Base-by-base conservation (phyloP, 2,113 vertebrate genomes). In the Labeo catla region DNA sequence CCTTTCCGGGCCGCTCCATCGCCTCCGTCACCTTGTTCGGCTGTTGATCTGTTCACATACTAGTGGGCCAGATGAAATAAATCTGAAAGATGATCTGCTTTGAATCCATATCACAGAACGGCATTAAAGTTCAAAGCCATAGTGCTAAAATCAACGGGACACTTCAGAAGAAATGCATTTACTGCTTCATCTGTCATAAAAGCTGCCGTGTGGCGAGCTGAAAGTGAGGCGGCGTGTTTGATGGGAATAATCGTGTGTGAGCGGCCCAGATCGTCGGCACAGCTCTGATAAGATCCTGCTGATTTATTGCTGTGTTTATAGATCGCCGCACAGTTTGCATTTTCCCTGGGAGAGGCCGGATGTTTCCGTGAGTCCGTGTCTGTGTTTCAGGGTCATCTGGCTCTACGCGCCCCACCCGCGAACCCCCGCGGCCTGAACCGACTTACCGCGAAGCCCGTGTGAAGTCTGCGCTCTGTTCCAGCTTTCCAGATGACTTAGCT, bases 281-380 rank as follows among this genome's bases (percentile, higher is more conserved):
- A 34, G 83, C 83, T 76, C 76, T 61, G 54, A 61, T 74, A 76
- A 84, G 39, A 72, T 84, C 59, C 8, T 28, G 52, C 70, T 59
- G 68, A 36, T 85, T 50, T 85, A 76, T 77, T 61, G 73, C 70
- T 73, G 57, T 61, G 28, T 76, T 84, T 84, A 76, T 73, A 50
- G 47, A 61, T 45, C 73, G 7, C 16, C 3, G 4, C 11, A 43
- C 4, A 9, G 70, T 80, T 59, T 70, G 52, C 66, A 57, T 86
- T 54, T 70, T 68, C 76, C 65, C 8, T 12, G 52, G 19, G 77
- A 63, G 77, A 80, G n/a, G 50, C 63, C 78, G 36, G 84, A 59
- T 80, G 63, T 79, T 70, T 39, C 70, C 9, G 4, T 5, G 19
- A 43, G 36, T 70, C 36, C 4, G 39, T 72, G 36, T 45, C 19